Percentiles rank a stretch among this genome's conserved stretches.
These are phyloP conservation scores for Electrophaes corylata DNA, from an alignment of 2,888 invertebrate species.

Conservation along the genomic window DNA sequence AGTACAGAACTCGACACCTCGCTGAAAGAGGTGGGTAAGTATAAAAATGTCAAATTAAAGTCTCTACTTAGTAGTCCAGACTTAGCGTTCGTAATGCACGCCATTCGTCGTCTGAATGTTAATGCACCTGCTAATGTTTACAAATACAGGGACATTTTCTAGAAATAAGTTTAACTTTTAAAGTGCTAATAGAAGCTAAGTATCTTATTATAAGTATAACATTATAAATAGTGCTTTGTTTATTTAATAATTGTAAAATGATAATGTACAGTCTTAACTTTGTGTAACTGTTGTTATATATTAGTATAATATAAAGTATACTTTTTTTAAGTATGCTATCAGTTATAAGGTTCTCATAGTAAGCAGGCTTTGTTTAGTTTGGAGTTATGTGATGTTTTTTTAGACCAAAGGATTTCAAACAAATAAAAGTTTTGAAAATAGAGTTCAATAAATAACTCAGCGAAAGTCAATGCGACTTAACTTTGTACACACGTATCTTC, in stretches of 20 bases:
- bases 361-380: too few relatives aligned
- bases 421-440: slow-evolving; percentile 10
- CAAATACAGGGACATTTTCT: slow-evolving; percentile 19
- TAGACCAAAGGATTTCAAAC: neutral
- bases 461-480: slow-evolving; percentile 30
- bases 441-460: slow-evolving; percentile 29
- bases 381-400: neutral
- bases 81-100: slow-evolving; percentile 34
- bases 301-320: too few relatives aligned
- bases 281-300: too few relatives aligned
- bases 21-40: slow-evolving; percentile 23
- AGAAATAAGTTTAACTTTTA: slow-evolving; percentile 14
- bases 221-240: too few relatives aligned
- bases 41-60: slow-evolving; percentile 32
- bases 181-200: slow-evolving; percentile 8
- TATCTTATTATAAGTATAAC: too few relatives aligned
- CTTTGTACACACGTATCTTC: slow-evolving; percentile 29
- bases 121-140: slow-evolving; percentile 38
- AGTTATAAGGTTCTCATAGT: too few relatives aligned
- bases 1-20: slow-evolving; percentile 3
- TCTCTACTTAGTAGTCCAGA: slow-evolving; percentile 40
- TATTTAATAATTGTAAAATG: too few relatives aligned
- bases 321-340: too few relatives aligned
- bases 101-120: slow-evolving; percentile 32
- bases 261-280: too few relatives aligned